phyloP scores from a whole-genome alignment of 30 jellyfish, hydroid and myxozoan genomes.

The Hydractinia symbiolongicarpus region DNA sequence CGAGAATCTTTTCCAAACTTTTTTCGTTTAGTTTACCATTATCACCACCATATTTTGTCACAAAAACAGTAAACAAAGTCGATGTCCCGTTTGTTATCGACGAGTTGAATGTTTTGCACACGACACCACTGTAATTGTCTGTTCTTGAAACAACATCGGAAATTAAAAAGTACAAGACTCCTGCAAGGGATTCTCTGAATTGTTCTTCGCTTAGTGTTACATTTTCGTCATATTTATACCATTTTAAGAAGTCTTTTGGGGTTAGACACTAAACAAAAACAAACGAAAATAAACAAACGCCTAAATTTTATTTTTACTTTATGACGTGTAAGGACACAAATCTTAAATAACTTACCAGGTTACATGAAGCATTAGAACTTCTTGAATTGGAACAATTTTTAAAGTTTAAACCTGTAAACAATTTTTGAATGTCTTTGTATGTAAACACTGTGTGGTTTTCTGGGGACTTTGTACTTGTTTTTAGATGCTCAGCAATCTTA shows the following conservation, averaged over 20 bases:
- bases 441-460: neutral
- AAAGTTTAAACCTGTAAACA: neutral
- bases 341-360: neutral
- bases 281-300: neutral
- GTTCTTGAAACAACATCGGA: neutral
- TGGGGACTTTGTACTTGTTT: neutral
- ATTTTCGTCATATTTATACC: conserved; percentile 2
- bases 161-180: neutral
- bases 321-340: neutral
- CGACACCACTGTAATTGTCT: conserved; percentile 8
- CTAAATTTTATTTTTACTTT: neutral
- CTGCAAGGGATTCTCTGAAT: neutral
- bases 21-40: neutral
- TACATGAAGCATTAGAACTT: neutral
- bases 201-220: neutral
- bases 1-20: conserved; percentile 11
- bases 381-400: neutral
- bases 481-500: conserved; percentile 3
- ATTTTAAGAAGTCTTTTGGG: neutral
- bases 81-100: neutral
- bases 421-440: neutral
- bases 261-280: neutral
- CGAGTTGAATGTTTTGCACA: conserved; percentile 22
- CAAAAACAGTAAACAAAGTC: neutral
- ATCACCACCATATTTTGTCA: conserved; percentile 13